Conservation (phyloP, 2,888 invertebrate genomes). For the Lingula anatina region DNA sequence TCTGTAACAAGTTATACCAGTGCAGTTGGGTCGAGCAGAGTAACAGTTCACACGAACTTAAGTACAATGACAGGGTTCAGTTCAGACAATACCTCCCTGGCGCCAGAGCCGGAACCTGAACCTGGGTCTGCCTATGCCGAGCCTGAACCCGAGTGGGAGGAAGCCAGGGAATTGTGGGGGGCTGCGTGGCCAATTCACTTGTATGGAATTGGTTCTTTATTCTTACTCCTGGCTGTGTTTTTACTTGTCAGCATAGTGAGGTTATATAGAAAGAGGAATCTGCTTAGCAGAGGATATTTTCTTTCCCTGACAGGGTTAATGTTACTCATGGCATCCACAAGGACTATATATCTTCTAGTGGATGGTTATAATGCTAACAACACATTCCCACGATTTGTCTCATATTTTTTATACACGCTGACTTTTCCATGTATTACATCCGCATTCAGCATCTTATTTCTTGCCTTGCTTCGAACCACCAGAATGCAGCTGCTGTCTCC, state of each 20-base stretch:
- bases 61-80: too few relatives aligned
- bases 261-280: slow-evolving; percentile 78
- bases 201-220: slow-evolving; percentile 78
- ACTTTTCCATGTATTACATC: slow-evolving; percentile 83
- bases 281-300: slow-evolving; percentile 83
- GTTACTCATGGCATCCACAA: slow-evolving; percentile 70
- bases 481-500: slow-evolving; percentile 49
- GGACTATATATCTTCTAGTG: slow-evolving; percentile 79
- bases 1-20: too few relatives aligned
- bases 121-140: slow-evolving; percentile 21
- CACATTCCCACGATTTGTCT: slow-evolving; percentile 69
- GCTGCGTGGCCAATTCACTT: slow-evolving; percentile 90
- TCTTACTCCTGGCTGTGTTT: slow-evolving; percentile 76
- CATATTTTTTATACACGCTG: slow-evolving; percentile 76
- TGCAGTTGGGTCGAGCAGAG: too few relatives aligned
- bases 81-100: too few relatives aligned
- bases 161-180: slow-evolving; percentile 51
- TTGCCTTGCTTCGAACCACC: slow-evolving; percentile 80
- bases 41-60: too few relatives aligned
- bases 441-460: slow-evolving; percentile 81
- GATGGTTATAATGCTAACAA: slow-evolving; percentile 87
- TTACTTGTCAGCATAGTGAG: slow-evolving; percentile 81
- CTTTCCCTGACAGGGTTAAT: slow-evolving; percentile 77
- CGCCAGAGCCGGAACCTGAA: slow-evolving; percentile 4
- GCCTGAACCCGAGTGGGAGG: slow-evolving; percentile 41